Percentiles rank a stretch among this genome's conserved stretches.
phyloP scores from a whole-genome alignment of 2,113 vertebrate species.

The Pomatorhinus ruficollis region DNA sequence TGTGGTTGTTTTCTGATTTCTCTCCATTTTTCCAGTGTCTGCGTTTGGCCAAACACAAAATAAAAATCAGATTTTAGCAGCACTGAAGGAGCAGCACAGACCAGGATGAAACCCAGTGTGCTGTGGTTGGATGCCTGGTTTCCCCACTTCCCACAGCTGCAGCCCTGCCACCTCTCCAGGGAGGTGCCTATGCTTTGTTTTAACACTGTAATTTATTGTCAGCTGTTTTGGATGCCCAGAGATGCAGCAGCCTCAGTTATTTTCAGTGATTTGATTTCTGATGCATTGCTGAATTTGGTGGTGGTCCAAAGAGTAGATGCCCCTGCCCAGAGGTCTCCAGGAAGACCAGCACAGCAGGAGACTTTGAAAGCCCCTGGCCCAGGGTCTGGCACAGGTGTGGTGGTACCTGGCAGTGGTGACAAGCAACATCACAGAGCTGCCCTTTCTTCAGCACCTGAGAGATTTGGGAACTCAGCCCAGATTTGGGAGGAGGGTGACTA shows the following conservation, averaged over 20 bases:
- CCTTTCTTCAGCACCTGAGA: not conserved
- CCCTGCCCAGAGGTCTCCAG: not conserved
- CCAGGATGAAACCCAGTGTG: fast-evolving
- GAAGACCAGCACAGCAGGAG: not conserved
- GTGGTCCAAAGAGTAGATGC: not conserved
- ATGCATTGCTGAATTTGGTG: not conserved
- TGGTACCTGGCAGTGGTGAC: not conserved
- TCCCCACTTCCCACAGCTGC: not conserved
- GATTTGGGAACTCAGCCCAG: not conserved
- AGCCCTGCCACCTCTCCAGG: not conserved
- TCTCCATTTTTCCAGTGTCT: not conserved
- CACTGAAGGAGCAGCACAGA: not conserved
- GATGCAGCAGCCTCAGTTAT: not conserved
- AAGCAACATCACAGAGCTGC: not conserved
- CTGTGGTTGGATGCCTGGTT: fast-evolving
- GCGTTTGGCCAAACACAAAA: not conserved
- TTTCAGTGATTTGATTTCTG: not conserved
- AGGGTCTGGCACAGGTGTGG: not conserved
- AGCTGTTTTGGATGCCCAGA: fast-evolving
- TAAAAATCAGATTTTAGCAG: not conserved
- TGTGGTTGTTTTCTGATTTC: not conserved
- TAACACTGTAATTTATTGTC: fast-evolving
- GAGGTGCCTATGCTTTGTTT: not conserved
- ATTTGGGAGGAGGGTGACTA: not conserved
- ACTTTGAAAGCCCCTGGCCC: not conserved